Percentiles rank a stretch among this genome's conserved stretches.
Evolutionary conservation across 2,888 invertebrate genomes (phyloP).

Genomic region (Geophilus truncorum): DNA sequence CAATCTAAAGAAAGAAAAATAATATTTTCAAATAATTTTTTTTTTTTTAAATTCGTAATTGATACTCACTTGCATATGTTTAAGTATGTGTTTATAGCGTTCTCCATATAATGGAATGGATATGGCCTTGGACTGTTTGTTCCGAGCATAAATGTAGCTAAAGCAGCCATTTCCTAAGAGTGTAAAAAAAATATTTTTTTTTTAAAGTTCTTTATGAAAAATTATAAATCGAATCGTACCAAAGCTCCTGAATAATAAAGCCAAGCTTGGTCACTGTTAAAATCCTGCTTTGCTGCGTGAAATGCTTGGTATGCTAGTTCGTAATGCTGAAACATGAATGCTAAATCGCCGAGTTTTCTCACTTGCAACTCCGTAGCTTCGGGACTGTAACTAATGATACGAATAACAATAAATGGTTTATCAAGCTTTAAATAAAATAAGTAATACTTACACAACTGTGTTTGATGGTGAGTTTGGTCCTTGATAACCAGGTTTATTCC

Average conservation of each 20-base stretch:
- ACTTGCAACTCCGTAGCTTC: constrained; percentile 80
- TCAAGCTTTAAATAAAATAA: no score
- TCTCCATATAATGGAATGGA: constrained; percentile 75
- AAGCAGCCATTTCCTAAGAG: constrained; percentile 78
- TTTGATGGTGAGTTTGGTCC: constrained; percentile 62
- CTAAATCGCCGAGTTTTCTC: constrained; percentile 86
- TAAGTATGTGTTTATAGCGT: constrained; percentile 84
- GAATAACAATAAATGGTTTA: no score
- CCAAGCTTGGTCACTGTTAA: constrained; percentile 95
- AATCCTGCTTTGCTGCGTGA: constrained; percentile 95
- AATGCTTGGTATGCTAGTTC: constrained; percentile 87
- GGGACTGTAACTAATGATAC: constrained; percentile 45
- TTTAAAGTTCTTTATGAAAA: constrained; percentile 20
- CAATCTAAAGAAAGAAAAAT: constrained; percentile 57
- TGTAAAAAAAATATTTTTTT: neutral
- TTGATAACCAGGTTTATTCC: constrained; percentile 70
- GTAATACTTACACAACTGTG: constrained; percentile 70
- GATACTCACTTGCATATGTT: constrained; percentile 73
- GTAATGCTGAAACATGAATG: constrained; percentile 94
- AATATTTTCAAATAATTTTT: neutral
- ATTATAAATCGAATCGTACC: constrained; percentile 38
- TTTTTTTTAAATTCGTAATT: neutral
- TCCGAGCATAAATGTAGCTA: constrained; percentile 81
- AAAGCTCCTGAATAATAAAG: constrained; percentile 92
- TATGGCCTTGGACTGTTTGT: constrained; percentile 49